Base-by-base conservation (phyloP, 2,113 vertebrate species). In the Etheostoma cragini region DNA sequence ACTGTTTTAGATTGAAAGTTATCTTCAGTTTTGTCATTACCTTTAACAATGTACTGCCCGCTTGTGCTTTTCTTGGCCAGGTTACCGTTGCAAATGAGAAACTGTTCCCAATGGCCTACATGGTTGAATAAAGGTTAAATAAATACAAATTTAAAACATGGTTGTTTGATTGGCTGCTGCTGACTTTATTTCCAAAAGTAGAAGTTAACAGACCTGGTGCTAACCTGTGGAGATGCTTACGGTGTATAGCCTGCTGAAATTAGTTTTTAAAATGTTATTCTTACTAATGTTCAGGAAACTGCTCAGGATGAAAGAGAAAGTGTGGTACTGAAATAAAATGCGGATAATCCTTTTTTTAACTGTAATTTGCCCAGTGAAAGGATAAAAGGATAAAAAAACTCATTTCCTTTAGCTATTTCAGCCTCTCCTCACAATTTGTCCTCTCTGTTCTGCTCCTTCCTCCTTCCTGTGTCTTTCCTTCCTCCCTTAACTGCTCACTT, bases 401-500 rank as follows among this genome's bases (percentile, higher is more conserved):
- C 12, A 76, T 78, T 83, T 87, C 75, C 66, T 81, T 77, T 16
- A 46, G 76, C 86, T 91, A 80, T 90, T 91, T 90, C 56, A 21
- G 66, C 80, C 47, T 71, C 56, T 52, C 63, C 53, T 68, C 76
- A 73, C 52, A 72, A 70, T 84, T 72, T 63, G 56, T 53, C 22
- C 72, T 49, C n/a, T 54, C 22, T 61, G 69, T 65, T 67, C 52
- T 54, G 33, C 81, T 35, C 53, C 70, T 85, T 84, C 60, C 67
- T 86, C 81, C 86, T 89, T 72, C 82, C 66, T 19, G 8, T 22
- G 67, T 74, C 73, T 85, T 83, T 90, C 72, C 89, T 91, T 90
- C 91, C 88, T 87, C 63, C 57, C 73, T 84, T 79, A 89, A 86
- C 86, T 73, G 56, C 82, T 81, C 86, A 85, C 85, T 82, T 89